Conservation (phyloP, 2,797 vertebrate genomes). For the Tamandua tetradactyla region DNA sequence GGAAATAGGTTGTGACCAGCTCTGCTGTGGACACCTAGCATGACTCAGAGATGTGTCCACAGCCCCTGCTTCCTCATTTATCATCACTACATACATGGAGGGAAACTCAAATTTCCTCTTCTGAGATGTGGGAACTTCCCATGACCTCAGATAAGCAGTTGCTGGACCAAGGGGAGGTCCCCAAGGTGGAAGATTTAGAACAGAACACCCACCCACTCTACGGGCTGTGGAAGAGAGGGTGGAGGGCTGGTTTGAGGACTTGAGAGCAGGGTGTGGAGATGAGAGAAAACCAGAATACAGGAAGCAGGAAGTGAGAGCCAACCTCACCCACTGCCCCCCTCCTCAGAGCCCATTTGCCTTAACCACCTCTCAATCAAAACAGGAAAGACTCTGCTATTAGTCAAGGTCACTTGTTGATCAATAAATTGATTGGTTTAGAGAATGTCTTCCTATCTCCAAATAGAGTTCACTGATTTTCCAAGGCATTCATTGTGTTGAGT, state of each 20-base stretch:
- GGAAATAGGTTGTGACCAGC: neutral
- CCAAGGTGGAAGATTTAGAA: neutral
- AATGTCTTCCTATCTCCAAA: neutral
- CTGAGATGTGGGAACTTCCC: neutral
- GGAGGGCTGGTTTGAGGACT: neutral
- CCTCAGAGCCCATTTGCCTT: neutral
- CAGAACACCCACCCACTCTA: neutral
- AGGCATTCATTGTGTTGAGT: neutral
- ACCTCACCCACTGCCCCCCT: neutral
- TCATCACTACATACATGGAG: neutral
- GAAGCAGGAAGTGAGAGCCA: neutral
- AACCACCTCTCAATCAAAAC: neutral
- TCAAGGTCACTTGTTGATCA: neutral
- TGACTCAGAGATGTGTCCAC: neutral
- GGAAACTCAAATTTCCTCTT: slow-evolving; percentile 34
- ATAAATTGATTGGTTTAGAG: neutral
- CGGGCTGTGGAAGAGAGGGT: neutral
- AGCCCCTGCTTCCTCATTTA: slow-evolving; percentile 34
- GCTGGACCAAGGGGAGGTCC: neutral
- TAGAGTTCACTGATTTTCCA: neutral
- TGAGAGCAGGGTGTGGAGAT: neutral
- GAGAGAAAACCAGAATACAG: neutral
- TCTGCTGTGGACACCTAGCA: accelerated
- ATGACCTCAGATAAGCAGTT: neutral
- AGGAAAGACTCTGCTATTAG: neutral